Evolutionary conservation across 2,888 invertebrate genomes (phyloP), one percentile per base, ranked within the genome.

Genomic region (Chloroclysta siterata): DNA sequence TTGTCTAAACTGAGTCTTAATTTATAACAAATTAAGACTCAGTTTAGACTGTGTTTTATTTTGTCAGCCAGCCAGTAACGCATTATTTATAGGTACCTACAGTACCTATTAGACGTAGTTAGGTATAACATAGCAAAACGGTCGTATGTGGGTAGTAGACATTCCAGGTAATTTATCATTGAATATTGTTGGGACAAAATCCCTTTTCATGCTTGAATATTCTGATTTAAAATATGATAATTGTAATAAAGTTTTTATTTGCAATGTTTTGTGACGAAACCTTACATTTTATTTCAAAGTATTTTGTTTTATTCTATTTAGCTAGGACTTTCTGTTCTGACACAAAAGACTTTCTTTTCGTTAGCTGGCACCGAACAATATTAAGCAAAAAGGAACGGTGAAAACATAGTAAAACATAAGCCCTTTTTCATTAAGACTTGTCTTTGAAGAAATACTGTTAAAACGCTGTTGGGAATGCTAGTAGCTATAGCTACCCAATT

Each of bases 311-410:
- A 33, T 33, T 5, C 5, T 33, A 33, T 33, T 33, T 33, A 33
- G 33, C 33, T 33, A 29, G 22, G 1, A 22, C 22, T n/a, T n/a
- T n/a, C n/a, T 41, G 41, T 8, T 15, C 44, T 14, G 14, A 14
- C 44, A 17, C 11, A 46, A 17, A 17, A 17, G 46, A 17, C 22
- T 48, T 28, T 28, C 5, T 28, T 28, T 28, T 48, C 28, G n/a
- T 48, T 48, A 1, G 48, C 10, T 17, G 17, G 4, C 11, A 46
- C 7, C n/a, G 10, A 42, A 2, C 28, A 33, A n/a, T n/a, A n/a
- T n/a, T n/a, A n/a, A n/a, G n/a, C n/a, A n/a, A n/a, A 54, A 44
- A 54, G 44, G 44, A 55, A 5, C 5, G 15, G 47, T 22, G 55
- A 55, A 47, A 22, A 47, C 55, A 47, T 36, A 17, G 47, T 29